Evolutionary conservation across 30 jellyfish, hydroid and myxozoan genomes (phyloP).

Genomic region (Clytia hemisphaerica): DNA sequence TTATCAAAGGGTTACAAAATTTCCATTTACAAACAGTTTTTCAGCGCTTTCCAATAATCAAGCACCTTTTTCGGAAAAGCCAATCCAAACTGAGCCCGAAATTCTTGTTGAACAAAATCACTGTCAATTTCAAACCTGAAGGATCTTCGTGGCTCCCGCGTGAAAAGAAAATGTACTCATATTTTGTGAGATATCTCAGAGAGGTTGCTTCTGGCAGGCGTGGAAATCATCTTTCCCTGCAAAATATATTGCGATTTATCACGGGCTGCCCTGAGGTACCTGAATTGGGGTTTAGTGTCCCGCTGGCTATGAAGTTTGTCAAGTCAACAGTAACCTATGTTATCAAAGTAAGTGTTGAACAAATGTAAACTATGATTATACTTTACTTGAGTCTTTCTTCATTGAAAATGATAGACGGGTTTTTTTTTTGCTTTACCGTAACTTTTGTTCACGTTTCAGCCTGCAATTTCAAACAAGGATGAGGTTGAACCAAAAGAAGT

Average conservation of each 20-base stretch:
- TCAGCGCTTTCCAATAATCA: constrained; percentile 16
- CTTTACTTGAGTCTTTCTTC: too few species aligned
- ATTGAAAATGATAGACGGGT: too few species aligned
- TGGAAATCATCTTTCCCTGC: not conserved
- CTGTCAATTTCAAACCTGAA: constrained; percentile 35
- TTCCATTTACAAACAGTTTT: constrained; percentile 28
- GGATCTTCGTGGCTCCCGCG: constrained; percentile 23
- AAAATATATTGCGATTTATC: constrained; percentile 22
- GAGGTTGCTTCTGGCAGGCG: constrained; percentile 50
- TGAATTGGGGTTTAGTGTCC: too few species aligned
- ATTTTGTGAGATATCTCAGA: constrained; percentile 26
- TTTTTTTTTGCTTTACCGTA: too few species aligned
- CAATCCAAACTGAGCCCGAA: constrained; percentile 21
- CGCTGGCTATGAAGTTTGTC: too few species aligned
- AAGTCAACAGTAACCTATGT: too few species aligned
- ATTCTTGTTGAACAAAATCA: constrained; percentile 10
- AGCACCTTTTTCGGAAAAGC: constrained; percentile 11
- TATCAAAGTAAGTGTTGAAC: too few species aligned
- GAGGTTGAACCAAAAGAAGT: too few species aligned
- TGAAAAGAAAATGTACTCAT: constrained; percentile 29
- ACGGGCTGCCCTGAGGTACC: constrained; percentile 34
- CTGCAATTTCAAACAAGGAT: too few species aligned
- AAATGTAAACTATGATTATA: too few species aligned
- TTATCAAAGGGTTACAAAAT: constrained; percentile 31
- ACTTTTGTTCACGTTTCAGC: too few species aligned